phyloP scores from a whole-genome alignment of 1,140 invertebrate species.

The Drosophila mauritiana region DNA sequence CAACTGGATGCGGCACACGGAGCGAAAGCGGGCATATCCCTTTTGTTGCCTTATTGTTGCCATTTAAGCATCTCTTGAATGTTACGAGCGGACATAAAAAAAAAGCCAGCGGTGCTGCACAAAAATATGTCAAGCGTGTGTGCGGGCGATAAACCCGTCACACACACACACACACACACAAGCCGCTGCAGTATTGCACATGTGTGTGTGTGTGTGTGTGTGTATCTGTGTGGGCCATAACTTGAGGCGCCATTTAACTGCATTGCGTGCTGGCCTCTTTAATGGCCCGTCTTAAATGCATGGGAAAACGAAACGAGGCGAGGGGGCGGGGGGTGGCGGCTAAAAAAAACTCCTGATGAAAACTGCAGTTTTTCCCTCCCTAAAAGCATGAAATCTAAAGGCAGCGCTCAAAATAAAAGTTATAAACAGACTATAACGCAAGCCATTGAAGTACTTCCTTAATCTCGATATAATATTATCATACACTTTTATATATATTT shows the following conservation, averaged over 20 bases:
- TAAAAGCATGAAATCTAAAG: neutral
- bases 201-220: neutral
- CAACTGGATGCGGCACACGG: slow-evolving; percentile 26
- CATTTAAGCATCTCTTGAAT: slow-evolving; percentile 51
- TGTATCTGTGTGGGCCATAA: slow-evolving; percentile 28
- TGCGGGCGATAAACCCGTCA: slow-evolving; percentile 30
- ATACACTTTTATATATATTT: too few relatives aligned
- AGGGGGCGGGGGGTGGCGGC: neutral
- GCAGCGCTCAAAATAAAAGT: neutral
- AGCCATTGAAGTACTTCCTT: too few relatives aligned
- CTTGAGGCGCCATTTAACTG: slow-evolving; percentile 57
- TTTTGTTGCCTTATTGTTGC: slow-evolving; percentile 36
- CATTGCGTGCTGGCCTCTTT: slow-evolving; percentile 52
- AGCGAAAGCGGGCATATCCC: neutral
- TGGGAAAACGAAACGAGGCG: neutral
- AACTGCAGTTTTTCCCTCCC: neutral
- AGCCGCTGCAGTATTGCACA: neutral
- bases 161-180: slow-evolving; percentile 1
- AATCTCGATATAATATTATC: too few relatives aligned
- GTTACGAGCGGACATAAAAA: slow-evolving; percentile 42
- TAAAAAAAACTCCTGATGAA: neutral
- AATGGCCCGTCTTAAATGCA: slow-evolving; percentile 29
- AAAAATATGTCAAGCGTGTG: slow-evolving; percentile 38
- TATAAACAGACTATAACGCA: neutral
- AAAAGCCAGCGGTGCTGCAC: neutral